Conservation (phyloP, 2,113 vertebrate species). For the Gila orcuttii region DNA sequence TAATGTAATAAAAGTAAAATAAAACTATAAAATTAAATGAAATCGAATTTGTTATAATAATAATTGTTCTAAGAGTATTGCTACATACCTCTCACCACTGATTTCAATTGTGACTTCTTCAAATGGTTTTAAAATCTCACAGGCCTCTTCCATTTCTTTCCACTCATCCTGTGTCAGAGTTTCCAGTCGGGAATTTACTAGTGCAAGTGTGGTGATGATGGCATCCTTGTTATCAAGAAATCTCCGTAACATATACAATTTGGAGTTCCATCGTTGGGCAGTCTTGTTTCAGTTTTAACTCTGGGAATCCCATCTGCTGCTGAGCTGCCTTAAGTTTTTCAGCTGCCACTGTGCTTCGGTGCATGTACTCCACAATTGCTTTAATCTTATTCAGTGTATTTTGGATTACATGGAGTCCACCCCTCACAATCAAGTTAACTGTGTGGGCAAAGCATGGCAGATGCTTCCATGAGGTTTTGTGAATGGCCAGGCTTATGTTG, state of each 20-base stretch:
- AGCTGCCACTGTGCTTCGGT: not conserved
- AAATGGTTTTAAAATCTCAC: conserved; percentile 22
- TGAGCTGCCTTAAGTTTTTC: not conserved
- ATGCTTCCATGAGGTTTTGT: conserved; percentile 5
- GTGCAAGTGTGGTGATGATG: conserved; percentile 40
- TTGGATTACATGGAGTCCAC: not conserved
- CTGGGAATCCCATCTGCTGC: conserved; percentile 38
- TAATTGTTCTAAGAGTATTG: not conserved
- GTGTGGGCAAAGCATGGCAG: conserved; percentile 27
- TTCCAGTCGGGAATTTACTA: conserved; percentile 31
- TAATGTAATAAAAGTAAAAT: too few relatives aligned
- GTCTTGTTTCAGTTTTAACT: conserved; percentile 20
- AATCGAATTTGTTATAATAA: not conserved
- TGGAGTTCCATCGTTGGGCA: conserved; percentile 38
- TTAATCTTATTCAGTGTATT: not conserved
- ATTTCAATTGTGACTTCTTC: conserved; percentile 33
- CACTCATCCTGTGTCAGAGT: conserved; percentile 18
- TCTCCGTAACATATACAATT: conserved; percentile 34
- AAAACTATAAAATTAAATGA: too few relatives aligned
- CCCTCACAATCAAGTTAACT: conserved; percentile 15
- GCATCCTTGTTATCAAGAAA: conserved; percentile 40
- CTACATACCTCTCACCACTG: conserved; percentile 13
- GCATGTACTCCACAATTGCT: not conserved
- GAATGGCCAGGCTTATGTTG: conserved; percentile 27
- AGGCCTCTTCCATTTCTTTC: conserved; percentile 2